Percentiles rank a stretch among this genome's conserved stretches.
Conservation (phyloP, 1,140 invertebrate species). For the Bathynomus jamesi region DNA sequence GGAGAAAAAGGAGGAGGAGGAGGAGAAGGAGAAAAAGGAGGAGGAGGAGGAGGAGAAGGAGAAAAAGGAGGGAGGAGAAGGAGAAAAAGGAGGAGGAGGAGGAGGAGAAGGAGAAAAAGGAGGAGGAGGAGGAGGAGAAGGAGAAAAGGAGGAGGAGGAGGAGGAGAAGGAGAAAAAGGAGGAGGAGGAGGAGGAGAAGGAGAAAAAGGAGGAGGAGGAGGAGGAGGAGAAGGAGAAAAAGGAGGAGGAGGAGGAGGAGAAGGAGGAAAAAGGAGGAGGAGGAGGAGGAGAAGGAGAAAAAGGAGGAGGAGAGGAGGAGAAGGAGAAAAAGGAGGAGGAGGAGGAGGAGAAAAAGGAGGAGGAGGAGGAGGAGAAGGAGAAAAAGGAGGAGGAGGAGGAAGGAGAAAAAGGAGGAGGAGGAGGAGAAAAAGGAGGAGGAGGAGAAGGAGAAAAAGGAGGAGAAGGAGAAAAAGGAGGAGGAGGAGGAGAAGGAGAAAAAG, state of each 20-base stretch:
- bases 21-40: not conserved
- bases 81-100: not conserved
- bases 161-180: not conserved
- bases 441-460: no score
- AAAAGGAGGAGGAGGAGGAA: no score
- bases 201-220: no score
- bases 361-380: not conserved
- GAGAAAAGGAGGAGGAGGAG: not conserved
- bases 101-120: not conserved
- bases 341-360: not conserved
- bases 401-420: no score
- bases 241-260: not conserved
- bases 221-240: not conserved
- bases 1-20: not conserved
- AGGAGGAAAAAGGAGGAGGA: not conserved
- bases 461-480: no score
- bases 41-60: no score
- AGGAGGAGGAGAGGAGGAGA: not conserved
- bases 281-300: not conserved
- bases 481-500: no score
- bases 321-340: not conserved
- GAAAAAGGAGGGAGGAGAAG: not conserved
- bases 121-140: not conserved
- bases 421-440: no score
- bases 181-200: no score